Evolutionary conservation across 2,797 vertebrate genomes (phyloP).

Genomic region (Microtus obscurus): DNA sequence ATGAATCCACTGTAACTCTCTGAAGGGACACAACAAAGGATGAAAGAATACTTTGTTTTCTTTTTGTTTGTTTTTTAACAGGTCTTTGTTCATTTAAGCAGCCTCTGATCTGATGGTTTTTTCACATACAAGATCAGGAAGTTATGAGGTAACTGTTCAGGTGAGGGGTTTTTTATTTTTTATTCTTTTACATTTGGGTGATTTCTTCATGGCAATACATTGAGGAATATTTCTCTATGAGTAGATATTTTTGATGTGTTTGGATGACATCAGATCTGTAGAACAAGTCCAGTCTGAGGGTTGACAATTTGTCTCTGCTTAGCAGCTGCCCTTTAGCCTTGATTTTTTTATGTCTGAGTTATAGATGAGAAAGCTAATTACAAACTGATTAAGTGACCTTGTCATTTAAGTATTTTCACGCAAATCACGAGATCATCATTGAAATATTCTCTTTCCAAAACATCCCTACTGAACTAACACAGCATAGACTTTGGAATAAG

Average conservation of each 20-base stretch:
- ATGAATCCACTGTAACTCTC: constrained; percentile 48
- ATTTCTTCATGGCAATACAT: background rate
- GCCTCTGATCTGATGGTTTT: background rate
- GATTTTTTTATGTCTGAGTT: background rate
- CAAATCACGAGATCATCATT: background rate
- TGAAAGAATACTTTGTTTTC: background rate
- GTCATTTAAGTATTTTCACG: constrained; percentile 11
- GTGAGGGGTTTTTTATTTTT: background rate
- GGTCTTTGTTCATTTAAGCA: background rate
- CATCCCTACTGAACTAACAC: background rate
- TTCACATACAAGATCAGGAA: background rate
- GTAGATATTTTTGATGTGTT: background rate
- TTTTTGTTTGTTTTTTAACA: background rate
- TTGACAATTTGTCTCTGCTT: background rate
- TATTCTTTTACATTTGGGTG: background rate
- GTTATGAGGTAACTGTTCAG: background rate
- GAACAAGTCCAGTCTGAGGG: background rate
- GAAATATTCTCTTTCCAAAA: background rate
- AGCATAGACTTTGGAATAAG: background rate
- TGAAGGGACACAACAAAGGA: background rate
- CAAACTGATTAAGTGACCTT: background rate
- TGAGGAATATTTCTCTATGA: background rate
- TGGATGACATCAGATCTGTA: background rate
- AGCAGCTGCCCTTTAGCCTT: background rate
- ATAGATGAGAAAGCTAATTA: constrained; percentile 22